Evolutionary conservation across 1,140 invertebrate species (phyloP).

Genomic region (Scaptomyza montana): DNA sequence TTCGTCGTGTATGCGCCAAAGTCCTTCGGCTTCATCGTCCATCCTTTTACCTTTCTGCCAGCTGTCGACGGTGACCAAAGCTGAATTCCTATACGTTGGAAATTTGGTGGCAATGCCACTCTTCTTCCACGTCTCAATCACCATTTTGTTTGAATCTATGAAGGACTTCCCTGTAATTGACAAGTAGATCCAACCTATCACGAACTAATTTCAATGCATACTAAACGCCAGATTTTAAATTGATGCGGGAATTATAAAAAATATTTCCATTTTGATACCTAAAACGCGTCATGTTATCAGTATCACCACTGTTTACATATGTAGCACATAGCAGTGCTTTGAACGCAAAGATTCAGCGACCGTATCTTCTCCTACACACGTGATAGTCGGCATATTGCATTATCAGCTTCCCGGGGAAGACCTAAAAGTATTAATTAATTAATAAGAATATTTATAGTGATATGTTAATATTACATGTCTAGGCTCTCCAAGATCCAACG

Average conservation of each 20-base stretch:
- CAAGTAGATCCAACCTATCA: conserved; percentile 26
- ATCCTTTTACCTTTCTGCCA: conserved; percentile 86
- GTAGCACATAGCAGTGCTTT: neutral
- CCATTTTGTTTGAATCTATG: conserved; percentile 54
- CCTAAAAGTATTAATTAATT: no score
- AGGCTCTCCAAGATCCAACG: no score
- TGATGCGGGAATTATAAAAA: conserved; percentile 26
- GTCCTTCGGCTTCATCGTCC: conserved; percentile 87
- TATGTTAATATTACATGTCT: no score
- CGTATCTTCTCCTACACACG: neutral
- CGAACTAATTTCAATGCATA: conserved; percentile 18
- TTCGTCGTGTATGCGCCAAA: conserved; percentile 88
- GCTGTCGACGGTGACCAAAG: conserved; percentile 65
- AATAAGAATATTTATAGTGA: no score
- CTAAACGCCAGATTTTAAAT: conserved; percentile 35
- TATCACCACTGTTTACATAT: neutral
- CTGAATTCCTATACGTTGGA: conserved; percentile 71
- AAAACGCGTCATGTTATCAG: conserved; percentile 23
- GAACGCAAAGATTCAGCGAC: neutral
- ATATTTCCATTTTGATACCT: conserved; percentile 69
- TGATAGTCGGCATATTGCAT: no score
- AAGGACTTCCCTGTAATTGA: neutral
- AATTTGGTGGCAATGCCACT: conserved; percentile 77
- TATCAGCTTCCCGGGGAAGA: no score
- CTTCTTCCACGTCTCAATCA: conserved; percentile 75